Evolutionary conservation across 2,797 vertebrate species (phyloP).

Genomic region (Cuniculus paca): DNA sequence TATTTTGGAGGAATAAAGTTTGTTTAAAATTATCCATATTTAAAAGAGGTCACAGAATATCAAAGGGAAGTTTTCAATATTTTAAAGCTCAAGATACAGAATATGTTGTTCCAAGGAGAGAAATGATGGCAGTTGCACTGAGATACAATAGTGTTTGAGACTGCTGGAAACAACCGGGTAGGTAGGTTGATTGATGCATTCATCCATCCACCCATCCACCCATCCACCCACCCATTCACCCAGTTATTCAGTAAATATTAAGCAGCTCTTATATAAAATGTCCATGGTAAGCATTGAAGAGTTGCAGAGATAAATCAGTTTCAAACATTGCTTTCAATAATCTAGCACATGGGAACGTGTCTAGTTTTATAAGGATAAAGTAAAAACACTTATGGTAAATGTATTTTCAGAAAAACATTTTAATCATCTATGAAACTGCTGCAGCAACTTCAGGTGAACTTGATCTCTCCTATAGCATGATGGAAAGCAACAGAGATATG

Average conservation of each 20-base stretch:
- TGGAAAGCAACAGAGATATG: not conserved
- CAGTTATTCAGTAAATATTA: not conserved
- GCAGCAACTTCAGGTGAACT: not conserved
- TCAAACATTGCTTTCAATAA: not conserved
- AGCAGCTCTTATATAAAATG: not conserved
- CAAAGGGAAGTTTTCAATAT: not conserved
- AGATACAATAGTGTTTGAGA: not conserved
- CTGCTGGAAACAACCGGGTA: not conserved
- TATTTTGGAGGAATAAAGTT: not conserved
- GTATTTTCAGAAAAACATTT: not conserved
- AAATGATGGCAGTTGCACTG: not conserved
- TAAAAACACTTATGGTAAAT: not conserved
- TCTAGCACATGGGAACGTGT: not conserved
- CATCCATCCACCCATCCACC: not conserved
- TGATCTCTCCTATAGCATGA: not conserved
- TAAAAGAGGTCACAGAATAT: not conserved
- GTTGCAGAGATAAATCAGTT: not conserved
- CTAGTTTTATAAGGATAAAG: not conserved
- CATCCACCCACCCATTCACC: not conserved
- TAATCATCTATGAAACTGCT: not conserved
- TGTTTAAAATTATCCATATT: slow-evolving; percentile 40
- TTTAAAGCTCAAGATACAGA: slow-evolving; percentile 44
- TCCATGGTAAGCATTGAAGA: not conserved
- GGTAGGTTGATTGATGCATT: not conserved
- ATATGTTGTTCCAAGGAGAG: not conserved